These are phyloP conservation scores for Calameuta pallipes DNA, from an alignment of 2,888 invertebrate species.

Conservation along the genomic window DNA sequence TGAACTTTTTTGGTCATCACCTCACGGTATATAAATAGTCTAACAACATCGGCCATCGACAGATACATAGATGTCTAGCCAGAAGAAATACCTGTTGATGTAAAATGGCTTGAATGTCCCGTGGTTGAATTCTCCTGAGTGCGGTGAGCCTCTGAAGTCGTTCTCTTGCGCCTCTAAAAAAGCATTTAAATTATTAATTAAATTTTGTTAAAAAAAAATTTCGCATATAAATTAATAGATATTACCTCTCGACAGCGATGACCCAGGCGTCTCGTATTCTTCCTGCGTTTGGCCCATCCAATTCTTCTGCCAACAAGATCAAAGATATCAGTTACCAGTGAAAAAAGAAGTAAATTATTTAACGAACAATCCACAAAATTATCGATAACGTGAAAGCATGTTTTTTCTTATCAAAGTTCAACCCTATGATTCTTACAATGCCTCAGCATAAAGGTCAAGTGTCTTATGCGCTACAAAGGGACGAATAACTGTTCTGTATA, in stretches of 20 bases:
- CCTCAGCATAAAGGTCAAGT: background rate
- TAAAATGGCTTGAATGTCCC: slow-evolving; percentile 60
- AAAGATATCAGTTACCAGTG: slow-evolving; percentile 21
- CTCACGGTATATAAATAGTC: background rate
- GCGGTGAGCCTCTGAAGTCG: slow-evolving; percentile 92
- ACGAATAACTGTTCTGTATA: background rate
- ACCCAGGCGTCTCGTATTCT: slow-evolving; percentile 94
- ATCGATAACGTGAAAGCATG: background rate
- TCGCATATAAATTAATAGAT: background rate
- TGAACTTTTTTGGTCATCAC: background rate
- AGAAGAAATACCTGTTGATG: slow-evolving; percentile 56
- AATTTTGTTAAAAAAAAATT: background rate
- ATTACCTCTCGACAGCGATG: slow-evolving; percentile 96
- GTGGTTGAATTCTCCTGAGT: slow-evolving; percentile 90
- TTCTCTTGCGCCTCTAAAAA: slow-evolving; percentile 73
- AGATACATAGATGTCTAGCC: background rate
- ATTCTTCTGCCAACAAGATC: slow-evolving; percentile 55
- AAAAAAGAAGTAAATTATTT: slow-evolving; percentile 15
- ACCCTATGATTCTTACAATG: background rate
- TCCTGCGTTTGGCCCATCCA: slow-evolving; percentile 60
- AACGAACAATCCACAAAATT: background rate
- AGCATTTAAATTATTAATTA: slow-evolving; percentile 2
- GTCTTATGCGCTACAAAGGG: background rate
- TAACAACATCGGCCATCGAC: background rate
- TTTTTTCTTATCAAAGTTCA: background rate